Conservation (phyloP, 2,797 vertebrate species). For the Girardinus metallicus region DNA sequence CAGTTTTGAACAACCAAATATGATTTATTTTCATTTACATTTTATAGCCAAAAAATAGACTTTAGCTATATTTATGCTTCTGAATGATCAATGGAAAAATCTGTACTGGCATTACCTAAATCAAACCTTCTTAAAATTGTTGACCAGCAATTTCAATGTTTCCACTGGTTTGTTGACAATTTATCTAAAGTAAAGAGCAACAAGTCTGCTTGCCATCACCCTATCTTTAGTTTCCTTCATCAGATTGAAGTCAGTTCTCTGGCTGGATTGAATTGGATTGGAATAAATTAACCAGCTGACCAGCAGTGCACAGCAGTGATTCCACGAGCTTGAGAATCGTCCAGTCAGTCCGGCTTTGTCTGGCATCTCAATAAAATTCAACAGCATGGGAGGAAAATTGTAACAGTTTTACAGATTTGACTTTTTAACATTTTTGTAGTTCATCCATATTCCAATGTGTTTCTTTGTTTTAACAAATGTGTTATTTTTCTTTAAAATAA, state of each 20-base stretch:
- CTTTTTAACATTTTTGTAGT: not conserved
- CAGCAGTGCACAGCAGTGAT: not conserved
- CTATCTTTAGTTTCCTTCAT: not conserved
- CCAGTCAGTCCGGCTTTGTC: not conserved
- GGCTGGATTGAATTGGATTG: not conserved
- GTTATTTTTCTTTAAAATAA: not conserved
- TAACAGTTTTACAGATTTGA: not conserved
- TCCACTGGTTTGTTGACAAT: not conserved
- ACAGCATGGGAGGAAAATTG: not conserved
- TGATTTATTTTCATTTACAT: not conserved
- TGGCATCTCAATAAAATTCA: not conserved
- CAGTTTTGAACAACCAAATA: not conserved
- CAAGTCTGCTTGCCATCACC: not conserved
- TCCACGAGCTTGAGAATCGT: not conserved
- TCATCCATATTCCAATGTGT: not conserved
- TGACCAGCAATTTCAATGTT: not conserved
- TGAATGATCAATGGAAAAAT: not conserved
- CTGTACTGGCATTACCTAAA: not conserved
- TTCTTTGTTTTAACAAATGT: not conserved
- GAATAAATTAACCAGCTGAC: not conserved
- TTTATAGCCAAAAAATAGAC: not conserved
- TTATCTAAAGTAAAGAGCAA: not conserved
- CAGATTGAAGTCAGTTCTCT: not conserved
- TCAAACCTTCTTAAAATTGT: not conserved
- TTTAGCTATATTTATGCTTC: not conserved